A percentile compares a stretch with the other conserved stretches of the same genome.
Evolutionary conservation across 2,113 vertebrate genomes (phyloP).

Genomic region (Xenotilapia leptura): DNA sequence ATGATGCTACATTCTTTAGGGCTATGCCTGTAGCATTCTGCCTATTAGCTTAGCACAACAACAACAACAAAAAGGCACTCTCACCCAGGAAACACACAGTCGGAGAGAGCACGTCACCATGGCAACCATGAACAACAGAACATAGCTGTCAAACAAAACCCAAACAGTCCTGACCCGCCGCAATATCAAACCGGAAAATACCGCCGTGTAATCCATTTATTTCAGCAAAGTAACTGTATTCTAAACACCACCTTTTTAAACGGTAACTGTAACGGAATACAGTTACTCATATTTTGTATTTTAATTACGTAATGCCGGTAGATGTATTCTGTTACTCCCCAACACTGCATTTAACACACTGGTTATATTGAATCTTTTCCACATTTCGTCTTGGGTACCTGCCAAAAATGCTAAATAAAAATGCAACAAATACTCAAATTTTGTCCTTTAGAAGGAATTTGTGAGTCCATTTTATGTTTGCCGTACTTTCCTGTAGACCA

Average conservation of each 20-base stretch:
- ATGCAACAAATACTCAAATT: neutral
- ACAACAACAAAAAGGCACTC: no score
- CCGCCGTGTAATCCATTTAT: accelerated
- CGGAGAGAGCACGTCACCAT: no score
- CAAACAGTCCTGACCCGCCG: no score
- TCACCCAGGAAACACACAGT: no score
- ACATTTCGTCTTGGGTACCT: neutral
- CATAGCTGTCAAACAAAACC: no score
- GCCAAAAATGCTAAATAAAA: neutral
- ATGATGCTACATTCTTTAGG: no score
- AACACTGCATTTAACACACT: no score
- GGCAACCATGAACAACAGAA: no score
- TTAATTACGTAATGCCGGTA: neutral
- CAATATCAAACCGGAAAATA: no score
- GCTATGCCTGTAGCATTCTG: neutral
- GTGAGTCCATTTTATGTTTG: neutral
- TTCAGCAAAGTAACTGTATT: neutral
- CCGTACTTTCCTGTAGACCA: neutral
- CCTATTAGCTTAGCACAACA: no score
- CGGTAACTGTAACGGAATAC: neutral
- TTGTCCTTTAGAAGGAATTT: neutral
- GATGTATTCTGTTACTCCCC: no score
- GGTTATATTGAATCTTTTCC: neutral
- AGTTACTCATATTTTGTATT: neutral
- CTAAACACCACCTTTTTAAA: neutral